A percentile compares a stretch with the other conserved stretches of the same genome.
Evolutionary conservation across 2,797 vertebrate species (phyloP).

Genomic region (Streptopelia turtur): DNA sequence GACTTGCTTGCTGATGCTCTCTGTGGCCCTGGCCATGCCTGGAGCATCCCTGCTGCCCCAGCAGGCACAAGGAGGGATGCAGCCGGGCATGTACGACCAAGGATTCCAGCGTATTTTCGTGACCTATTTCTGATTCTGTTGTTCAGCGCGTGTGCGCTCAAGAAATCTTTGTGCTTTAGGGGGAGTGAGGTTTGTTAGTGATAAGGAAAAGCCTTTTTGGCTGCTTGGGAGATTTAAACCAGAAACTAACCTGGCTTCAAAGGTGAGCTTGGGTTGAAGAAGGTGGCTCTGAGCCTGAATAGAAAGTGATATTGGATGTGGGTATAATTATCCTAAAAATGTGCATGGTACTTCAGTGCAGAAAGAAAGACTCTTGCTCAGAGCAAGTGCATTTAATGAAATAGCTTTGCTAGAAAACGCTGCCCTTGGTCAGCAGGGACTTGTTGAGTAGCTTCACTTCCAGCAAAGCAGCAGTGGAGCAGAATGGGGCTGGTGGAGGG

Average conservation of each 20-base stretch:
- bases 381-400: neutral
- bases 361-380: neutral
- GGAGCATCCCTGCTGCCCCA: slow-evolving; percentile 1
- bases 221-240: neutral
- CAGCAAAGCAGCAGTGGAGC: neutral
- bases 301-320: neutral
- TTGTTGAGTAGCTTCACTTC: slow-evolving; percentile 6
- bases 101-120: neutral
- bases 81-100: neutral
- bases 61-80: neutral
- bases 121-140: slow-evolving; percentile 66
- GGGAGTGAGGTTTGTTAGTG: neutral
- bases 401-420: neutral
- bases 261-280: neutral
- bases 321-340: neutral
- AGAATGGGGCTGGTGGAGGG: neutral
- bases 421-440: slow-evolving; percentile 19
- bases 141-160: neutral
- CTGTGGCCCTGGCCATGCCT: neutral
- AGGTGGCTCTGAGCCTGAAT: neutral
- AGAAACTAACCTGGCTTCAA: neutral
- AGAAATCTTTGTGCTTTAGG: slow-evolving; percentile 11
- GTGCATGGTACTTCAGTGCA: neutral
- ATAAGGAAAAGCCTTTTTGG: neutral
- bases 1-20: neutral